Base-by-base conservation (phyloP, 2,797 vertebrate genomes). In the Pseudomugil tenellus region DNA sequence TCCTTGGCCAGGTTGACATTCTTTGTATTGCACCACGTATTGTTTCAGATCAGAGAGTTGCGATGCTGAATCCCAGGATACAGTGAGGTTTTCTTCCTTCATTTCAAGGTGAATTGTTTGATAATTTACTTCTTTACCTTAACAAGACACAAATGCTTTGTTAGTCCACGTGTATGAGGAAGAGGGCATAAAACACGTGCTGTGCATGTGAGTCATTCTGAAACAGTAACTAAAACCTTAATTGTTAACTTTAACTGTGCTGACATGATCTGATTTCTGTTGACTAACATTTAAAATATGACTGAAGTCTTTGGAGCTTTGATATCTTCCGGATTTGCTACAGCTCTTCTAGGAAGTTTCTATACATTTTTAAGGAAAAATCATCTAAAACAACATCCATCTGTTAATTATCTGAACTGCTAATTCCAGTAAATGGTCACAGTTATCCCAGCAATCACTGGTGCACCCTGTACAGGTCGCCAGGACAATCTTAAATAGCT, bases 21-120 rank as follows among this genome's bases (percentile, higher is more conserved):
- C 43, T 79, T 91, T 91, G 65, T 88, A 84, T 61, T 94, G 91
- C 25, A 94, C 83, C 32, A 95, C 89, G 55, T 90, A 93, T 60
- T 91, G 84, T 25, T 71, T 74, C 19, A 89, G 39, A 17, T 85
- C 41, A 0, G 54, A 49, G 48, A 60, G 52, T 13, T 26, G 48
- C 13, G 70, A 23, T 0, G 49, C 41, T n/a, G 5, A 31, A 1
- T 55, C 4, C 94, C 93, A 94, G 11, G 87, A 91, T 21, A 91
- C 86, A 0, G 21, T 84, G 23, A 95, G 70, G 34, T 64, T 81
- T 25, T 74, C 55, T 9, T 63, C 69, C 25, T 58, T 73, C 57
- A 87, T 83, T 10, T 9, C 23, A 25, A 90, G 26, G 28, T 23
- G 0, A 35, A 92, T 10, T 2, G 1, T 4, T 43, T 53, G 29